Percentiles rank a stretch among this genome's conserved stretches.
These are phyloP conservation scores for Oreochromis aureus DNA, from an alignment of 2,113 vertebrate species.

Conservation along the genomic window DNA sequence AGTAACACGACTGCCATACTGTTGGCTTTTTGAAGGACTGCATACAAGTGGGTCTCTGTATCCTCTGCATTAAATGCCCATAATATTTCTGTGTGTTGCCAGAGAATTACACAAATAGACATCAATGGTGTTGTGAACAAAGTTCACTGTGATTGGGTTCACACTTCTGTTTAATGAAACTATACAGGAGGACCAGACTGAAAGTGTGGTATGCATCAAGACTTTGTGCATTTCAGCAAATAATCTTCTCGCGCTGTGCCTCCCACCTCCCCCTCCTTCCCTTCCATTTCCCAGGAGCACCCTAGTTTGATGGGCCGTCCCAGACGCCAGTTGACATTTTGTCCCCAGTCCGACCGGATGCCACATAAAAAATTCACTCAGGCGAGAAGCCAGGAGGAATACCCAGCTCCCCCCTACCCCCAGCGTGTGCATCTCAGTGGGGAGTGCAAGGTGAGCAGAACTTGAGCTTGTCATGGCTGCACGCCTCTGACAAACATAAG, in stretches of 20 bases:
- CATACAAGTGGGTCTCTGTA: too few relatives aligned
- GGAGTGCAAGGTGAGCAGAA: constrained; percentile 96
- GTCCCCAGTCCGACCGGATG: constrained; percentile 87
- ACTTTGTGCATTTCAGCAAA: constrained; percentile 27
- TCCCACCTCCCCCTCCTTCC: constrained; percentile 16
- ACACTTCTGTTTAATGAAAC: not conserved
- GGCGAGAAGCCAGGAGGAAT: constrained; percentile 83
- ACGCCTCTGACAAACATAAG: constrained; percentile 99
- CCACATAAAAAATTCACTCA: constrained; percentile 89
- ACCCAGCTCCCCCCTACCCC: constrained; percentile 74
- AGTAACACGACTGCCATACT: not conserved
- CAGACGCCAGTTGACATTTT: constrained; percentile 86
- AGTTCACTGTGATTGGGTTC: accelerated
- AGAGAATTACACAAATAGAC: not conserved
- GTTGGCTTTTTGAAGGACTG: not conserved
- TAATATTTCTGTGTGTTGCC: not conserved
- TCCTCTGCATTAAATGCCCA: not conserved
- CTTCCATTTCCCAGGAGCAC: constrained; percentile 61
- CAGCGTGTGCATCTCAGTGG: constrained; percentile 80
- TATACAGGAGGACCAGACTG: not conserved
- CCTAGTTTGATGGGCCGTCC: constrained; percentile 78
- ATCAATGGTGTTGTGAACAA: not conserved
- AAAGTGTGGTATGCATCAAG: not conserved
- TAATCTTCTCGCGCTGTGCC: constrained; percentile 27
- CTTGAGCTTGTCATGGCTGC: constrained; percentile 98